phyloP scores from a whole-genome alignment of 2,888 invertebrate genomes.

The Sminthurinus aureus region DNA sequence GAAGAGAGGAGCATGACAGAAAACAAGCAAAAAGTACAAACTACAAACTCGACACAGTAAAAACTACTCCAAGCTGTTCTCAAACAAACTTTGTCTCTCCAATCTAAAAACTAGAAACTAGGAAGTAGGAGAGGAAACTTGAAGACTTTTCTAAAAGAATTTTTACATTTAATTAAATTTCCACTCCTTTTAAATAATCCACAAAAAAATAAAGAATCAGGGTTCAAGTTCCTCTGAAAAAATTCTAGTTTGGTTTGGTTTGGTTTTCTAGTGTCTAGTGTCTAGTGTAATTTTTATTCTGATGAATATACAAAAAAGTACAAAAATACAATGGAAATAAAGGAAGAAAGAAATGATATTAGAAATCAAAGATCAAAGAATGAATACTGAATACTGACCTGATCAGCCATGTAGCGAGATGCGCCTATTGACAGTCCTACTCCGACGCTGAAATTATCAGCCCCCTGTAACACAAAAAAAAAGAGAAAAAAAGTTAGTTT shows the following conservation, averaged over 20 bases:
- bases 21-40: neutral
- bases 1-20: too few species aligned
- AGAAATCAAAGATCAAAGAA: neutral
- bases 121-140: neutral
- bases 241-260: too few species aligned
- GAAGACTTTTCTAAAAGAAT: neutral
- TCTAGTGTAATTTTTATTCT: too few species aligned
- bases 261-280: too few species aligned
- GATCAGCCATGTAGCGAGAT: conserved; percentile 59
- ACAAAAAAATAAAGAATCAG: too few species aligned
- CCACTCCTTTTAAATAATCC: neutral
- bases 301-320: neutral
- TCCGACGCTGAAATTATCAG: conserved; percentile 59
- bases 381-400: conserved; percentile 48
- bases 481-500: conserved; percentile 40
- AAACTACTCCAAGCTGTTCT: neutral
- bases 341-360: neutral
- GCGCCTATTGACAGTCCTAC: conserved; percentile 58
- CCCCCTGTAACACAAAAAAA: conserved; percentile 51
- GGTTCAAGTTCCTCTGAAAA: too few species aligned
- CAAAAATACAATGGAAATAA: too few species aligned
- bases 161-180: neutral
- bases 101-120: neutral
- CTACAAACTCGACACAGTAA: neutral
- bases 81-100: neutral